phyloP scores from a whole-genome alignment of 1,140 invertebrate genomes.

The Oreohelix idahoensis region DNA sequence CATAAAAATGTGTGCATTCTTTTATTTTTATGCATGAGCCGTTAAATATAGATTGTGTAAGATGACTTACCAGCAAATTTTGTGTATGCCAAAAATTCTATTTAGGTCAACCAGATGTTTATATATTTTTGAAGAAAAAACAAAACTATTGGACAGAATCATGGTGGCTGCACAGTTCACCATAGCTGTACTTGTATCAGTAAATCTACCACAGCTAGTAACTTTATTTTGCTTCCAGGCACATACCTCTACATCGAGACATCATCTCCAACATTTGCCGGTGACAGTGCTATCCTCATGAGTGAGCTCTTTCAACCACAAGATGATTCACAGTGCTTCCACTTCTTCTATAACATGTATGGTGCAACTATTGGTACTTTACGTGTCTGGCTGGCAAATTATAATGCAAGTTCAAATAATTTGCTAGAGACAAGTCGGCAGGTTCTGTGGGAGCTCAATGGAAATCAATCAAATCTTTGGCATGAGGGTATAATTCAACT shows the following conservation, averaged over 20 bases:
- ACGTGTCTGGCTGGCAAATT: conserved; percentile 32
- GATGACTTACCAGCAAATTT: too few species aligned
- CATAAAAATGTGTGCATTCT: too few species aligned
- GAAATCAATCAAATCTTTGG: conserved; percentile 67
- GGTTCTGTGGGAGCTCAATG: conserved; percentile 55
- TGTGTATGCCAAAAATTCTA: too few species aligned
- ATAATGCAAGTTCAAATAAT: conserved; percentile 4
- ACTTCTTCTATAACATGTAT: conserved; percentile 60
- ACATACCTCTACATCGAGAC: conserved; percentile 63
- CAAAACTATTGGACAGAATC: too few species aligned
- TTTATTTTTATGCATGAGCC: too few species aligned
- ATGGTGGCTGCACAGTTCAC: too few species aligned
- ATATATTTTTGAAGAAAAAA: too few species aligned
- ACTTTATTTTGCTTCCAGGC: conserved; percentile 44
- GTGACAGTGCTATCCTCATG: conserved; percentile 59
- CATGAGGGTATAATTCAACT: conserved; percentile 54
- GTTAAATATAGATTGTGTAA: too few species aligned
- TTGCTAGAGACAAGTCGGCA: background rate
- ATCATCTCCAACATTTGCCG: conserved; percentile 46
- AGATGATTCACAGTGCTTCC: conserved; percentile 36
- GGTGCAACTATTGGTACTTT: conserved; percentile 49
- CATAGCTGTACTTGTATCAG: too few species aligned
- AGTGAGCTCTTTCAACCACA: conserved; percentile 53
- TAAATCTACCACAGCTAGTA: background rate
- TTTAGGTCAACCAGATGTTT: too few species aligned